These are phyloP conservation scores for Chelmon rostratus DNA, from an alignment of 2,797 vertebrate species.

Conservation along the genomic window DNA sequence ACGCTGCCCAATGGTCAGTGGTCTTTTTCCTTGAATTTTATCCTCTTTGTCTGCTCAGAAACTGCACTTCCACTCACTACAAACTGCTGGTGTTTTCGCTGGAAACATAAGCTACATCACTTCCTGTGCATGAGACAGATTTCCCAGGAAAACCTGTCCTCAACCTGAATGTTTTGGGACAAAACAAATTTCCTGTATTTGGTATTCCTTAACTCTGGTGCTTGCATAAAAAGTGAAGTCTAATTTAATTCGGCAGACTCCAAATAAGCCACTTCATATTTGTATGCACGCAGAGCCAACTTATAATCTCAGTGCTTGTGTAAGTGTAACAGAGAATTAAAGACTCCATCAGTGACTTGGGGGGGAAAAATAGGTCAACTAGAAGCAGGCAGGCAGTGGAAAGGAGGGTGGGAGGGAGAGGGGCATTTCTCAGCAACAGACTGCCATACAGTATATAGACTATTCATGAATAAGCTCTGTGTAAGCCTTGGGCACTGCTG, in stretches of 20 bases:
- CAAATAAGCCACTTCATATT: not conserved
- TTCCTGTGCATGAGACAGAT: not conserved
- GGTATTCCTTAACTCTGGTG: not conserved
- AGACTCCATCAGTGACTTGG: constrained; percentile 67
- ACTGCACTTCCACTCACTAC: not conserved
- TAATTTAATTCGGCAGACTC: not conserved
- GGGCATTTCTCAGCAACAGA: constrained; percentile 77
- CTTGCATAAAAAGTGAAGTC: not conserved
- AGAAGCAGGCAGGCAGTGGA: constrained; percentile 72
- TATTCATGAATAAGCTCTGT: constrained; percentile 85
- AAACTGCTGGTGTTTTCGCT: not conserved
- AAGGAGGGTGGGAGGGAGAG: constrained; percentile 57
- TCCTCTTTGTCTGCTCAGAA: not conserved
- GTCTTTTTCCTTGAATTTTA: not conserved
- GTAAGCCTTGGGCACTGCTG: constrained; percentile 80
- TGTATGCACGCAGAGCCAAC: not conserved
- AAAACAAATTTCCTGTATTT: not conserved
- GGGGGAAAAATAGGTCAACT: constrained; percentile 78
- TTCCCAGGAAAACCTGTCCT: not conserved
- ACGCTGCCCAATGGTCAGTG: no score
- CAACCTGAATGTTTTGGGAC: not conserved
- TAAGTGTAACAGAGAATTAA: constrained; percentile 50
- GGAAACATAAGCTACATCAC: not conserved
- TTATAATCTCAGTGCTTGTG: constrained; percentile 21
- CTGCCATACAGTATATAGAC: constrained; percentile 83